Evolutionary conservation across 2,888 invertebrate genomes (phyloP).

Genomic region (Nemapogon koenigi): DNA sequence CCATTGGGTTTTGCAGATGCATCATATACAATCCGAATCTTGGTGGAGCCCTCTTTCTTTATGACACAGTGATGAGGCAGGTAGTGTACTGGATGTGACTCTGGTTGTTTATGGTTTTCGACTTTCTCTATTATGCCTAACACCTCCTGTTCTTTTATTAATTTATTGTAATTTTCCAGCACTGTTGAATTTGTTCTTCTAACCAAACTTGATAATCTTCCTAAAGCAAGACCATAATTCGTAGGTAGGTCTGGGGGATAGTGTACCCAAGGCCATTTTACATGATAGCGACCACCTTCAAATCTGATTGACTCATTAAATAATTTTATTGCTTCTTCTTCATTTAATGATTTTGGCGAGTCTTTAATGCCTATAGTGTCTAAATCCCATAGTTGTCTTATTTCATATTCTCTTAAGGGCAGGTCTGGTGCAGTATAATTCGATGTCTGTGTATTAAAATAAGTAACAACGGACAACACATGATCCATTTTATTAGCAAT

Average conservation of each 20-base stretch:
- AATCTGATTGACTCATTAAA: background rate
- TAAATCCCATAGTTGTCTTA: conserved; percentile 1
- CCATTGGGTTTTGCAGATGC: background rate
- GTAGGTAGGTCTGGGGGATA: conserved; percentile 14
- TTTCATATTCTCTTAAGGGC: background rate
- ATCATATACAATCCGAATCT: background rate
- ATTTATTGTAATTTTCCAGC: too few species aligned
- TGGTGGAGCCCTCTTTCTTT: background rate
- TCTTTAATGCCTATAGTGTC: conserved; percentile 6
- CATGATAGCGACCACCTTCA: background rate
- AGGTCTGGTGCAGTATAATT: background rate
- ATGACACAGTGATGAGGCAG: background rate
- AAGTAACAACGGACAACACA: background rate
- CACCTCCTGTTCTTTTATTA: background rate
- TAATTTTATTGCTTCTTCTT: background rate
- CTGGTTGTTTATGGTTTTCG: background rate
- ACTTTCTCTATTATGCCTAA: background rate
- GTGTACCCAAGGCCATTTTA: conserved; percentile 16
- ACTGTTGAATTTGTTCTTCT: conserved; percentile 7
- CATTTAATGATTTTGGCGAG: background rate
- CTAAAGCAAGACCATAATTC: conserved; percentile 15
- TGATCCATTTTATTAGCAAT: background rate
- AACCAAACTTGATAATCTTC: conserved; percentile 12
- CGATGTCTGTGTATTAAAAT: background rate
- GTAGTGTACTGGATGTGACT: background rate